Conservation (phyloP, 2,113 vertebrate species). For the Stictonetta naevosa region DNA sequence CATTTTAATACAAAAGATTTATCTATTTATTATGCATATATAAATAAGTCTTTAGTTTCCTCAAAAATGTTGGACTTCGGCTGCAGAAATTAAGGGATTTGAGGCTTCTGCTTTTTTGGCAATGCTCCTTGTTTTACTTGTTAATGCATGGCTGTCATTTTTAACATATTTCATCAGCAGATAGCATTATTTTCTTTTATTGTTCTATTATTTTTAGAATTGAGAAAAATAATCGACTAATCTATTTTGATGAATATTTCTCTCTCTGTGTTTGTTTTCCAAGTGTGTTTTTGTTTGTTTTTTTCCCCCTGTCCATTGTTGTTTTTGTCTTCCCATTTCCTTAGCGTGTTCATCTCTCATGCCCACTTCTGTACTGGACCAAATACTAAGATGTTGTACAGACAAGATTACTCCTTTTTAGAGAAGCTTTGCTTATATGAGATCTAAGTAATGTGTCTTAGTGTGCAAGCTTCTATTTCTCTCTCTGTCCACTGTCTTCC, state of each 20-base stretch:
- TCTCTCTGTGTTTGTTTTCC: not conserved
- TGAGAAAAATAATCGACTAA: not conserved
- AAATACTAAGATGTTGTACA: not conserved
- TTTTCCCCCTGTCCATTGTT: not conserved
- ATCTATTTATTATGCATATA: not conserved
- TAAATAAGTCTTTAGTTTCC: not conserved
- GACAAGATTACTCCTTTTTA: not conserved
- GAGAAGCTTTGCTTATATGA: not conserved
- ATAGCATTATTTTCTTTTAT: not conserved
- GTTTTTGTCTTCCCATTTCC: not conserved
- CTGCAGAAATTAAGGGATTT: not conserved
- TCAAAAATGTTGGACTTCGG: not conserved
- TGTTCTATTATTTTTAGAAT: not conserved
- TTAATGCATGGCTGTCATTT: not conserved
- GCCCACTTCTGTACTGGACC: not conserved
- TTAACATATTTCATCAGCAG: not conserved
- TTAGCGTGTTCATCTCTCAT: not conserved
- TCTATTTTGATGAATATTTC: not conserved
- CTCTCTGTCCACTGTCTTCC: not conserved
- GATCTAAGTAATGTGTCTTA: not conserved
- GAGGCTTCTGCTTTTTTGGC: not conserved
- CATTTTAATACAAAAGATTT: not conserved
- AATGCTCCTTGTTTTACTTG: not conserved
- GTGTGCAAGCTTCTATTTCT: not conserved
- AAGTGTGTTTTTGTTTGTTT: not conserved